Base-by-base conservation (phyloP, 2,797 vertebrate genomes). In the Rhadinocentrus ornatus region DNA sequence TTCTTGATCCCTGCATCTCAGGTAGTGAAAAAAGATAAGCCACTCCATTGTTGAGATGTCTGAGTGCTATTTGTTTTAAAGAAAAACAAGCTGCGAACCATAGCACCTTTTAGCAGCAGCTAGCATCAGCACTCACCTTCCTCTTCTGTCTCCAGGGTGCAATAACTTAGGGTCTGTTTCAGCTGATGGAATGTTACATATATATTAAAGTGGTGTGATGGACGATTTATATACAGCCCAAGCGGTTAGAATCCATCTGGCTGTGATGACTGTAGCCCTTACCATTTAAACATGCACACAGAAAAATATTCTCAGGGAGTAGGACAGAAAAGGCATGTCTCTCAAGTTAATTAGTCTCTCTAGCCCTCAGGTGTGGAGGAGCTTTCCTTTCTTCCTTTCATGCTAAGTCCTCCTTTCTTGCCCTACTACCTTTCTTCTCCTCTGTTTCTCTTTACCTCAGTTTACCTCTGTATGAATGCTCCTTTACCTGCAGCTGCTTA, bases 321-420 rank as follows among this genome's bases (percentile, higher is more conserved):
- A 69, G 44, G 59, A 82, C 60, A 69, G 52, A 85, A 80, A 90
- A 88, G 86, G 81, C 65, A 69, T 4, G 71, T 70, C 83, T 87
- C 68, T 87, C 59, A 37, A 77, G 74, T 83, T 88, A 90, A 90
- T 88, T 87, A 87, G 83, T 66, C 72, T 82, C 71, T 75, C 20
- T 16, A 35, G 64, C 81, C 82, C 66, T 69, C 75, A 18, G 78
- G 75, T 80, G 55, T 62, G 54, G 44, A 78, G 66, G 32, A 81
- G 66, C 77, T 68, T 72, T 71, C 56, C 37, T 63, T 22, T 50
- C 46, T 44, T 50, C 54, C 39, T 68, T 39, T 48, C 11, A 13
- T n/a, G 5, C 24, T 12, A 53, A 48, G 8, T 10, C 8, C 34
- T 12, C 3, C 16, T 34, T 16, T 16, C 26, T 1, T 4, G 6